Conservation (phyloP, 2,113 vertebrate species). For the Sander lucioperca region DNA sequence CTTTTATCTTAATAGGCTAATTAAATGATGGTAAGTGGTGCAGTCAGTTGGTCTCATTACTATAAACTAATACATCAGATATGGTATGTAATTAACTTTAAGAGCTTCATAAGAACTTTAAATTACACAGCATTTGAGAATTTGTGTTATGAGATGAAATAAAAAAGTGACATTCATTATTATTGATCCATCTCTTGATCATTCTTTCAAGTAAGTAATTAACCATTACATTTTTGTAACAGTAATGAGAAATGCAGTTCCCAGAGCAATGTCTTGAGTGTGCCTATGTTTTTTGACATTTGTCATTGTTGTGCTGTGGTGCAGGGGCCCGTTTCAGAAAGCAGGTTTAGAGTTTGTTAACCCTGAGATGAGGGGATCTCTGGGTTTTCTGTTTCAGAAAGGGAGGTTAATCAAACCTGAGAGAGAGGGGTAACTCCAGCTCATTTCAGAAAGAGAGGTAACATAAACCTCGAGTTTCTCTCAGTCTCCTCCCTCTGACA, state of each 20-base stretch:
- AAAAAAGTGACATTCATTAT: not conserved
- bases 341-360: too few relatives aligned
- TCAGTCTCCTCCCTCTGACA: too few relatives aligned
- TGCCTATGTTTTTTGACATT: not conserved
- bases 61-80: slow-evolving; percentile 55
- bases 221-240: not conserved
- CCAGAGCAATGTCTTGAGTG: not conserved
- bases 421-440: too few relatives aligned
- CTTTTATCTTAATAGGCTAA: slow-evolving; percentile 60
- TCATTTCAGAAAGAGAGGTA: too few relatives aligned
- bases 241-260: not conserved
- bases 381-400: too few relatives aligned
- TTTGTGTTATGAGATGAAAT: slow-evolving; percentile 24
- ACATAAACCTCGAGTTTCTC: too few relatives aligned
- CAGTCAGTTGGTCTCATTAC: slow-evolving; percentile 41
- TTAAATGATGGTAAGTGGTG: slow-evolving; percentile 55
- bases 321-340: too few relatives aligned
- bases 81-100: slow-evolving; percentile 45
- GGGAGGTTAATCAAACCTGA: too few relatives aligned
- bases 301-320: too few relatives aligned
- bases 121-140: slow-evolving; percentile 24
- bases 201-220: not conserved
- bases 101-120: slow-evolving; percentile 31
- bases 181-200: not conserved
- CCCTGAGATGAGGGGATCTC: too few relatives aligned